Base-by-base conservation (phyloP, 2,113 vertebrate genomes). In the Tetraodon nigroviridis region DNA sequence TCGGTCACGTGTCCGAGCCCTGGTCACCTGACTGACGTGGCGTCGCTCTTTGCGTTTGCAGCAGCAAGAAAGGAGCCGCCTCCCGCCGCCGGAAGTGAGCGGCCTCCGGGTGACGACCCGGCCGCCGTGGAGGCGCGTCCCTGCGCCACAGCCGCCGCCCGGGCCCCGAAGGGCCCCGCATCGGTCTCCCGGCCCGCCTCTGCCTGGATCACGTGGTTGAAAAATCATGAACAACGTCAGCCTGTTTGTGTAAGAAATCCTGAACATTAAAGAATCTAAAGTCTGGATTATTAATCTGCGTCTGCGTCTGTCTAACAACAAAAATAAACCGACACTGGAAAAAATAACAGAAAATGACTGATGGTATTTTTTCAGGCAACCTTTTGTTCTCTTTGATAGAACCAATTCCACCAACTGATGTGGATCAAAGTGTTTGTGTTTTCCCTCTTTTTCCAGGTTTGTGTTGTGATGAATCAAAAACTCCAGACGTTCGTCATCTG, bases 11-110 rank as follows among this genome's bases (percentile, higher is more conserved):
- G n/a, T n/a, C n/a, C n/a, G 24, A 2, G 44, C 6, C n/a, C 5
- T 46, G 15, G 15, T 46, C 2, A 17, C n/a, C 7, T n/a, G 15
- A n/a, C 15, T 6, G n/a, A 46, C n/a, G 44, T 62, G 54, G 77
- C 44, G 64, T 69, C 54, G 64, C 51, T 3, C 51, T 55, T 69
- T 71, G 58, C 66, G 68, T 52, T 70, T 92, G 83, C 72, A 97
- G 94, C 89, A 98, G 96, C 94, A 99, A 97, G 92, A 98, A 99
- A 89, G 90, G 90, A 74, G 91, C 91, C 11, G 93, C 93, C 41
- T 88, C 93, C 0, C 95, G 91, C 55, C 96, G 97, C 91, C 95
- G 97, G 91, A 98, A 98, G 90, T 99, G 91, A 90, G 84, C 69
- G 52, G 19, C 51, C 18, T 5, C 17, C 16, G 53, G 55, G 7